Evolutionary conservation across 2,888 invertebrate genomes (phyloP), one percentile per base, ranked within the genome.

Genomic region (Drosophila kuntzei): DNA sequence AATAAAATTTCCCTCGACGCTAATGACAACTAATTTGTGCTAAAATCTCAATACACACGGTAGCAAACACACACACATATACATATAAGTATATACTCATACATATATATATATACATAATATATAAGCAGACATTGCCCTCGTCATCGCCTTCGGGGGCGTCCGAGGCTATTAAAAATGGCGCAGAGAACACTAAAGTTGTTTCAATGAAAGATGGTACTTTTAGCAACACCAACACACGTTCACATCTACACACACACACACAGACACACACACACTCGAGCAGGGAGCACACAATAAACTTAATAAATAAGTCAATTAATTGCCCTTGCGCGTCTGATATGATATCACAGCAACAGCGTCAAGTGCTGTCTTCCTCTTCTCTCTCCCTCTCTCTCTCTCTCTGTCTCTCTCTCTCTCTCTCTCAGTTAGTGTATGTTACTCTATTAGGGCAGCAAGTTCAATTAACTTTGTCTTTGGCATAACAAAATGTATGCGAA

Each of bases 221-320:
- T 70, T 79, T 66, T 44, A 49, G 50, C 63, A 74, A 29, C 59
- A 64, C 50, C 61, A 58, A 34, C 22, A 32, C 51, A 67, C 49
- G 39, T 49, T 36, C 25, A 60, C 8, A 53, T 29, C 41, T 27
- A 46, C 32, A n/a, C 20, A 39, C 16, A 47, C 43, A 29, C 44
- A 34, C 9, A 32, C 22, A 51, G 9, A 47, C 32, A 34, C n/a
- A 46, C 41, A 57, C 18, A 34, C 16, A 51, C 25, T 72, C 32
- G 51, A 63, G 63, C 25, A 36, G 41, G 60, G 43, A 66, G 63
- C 59, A 80, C 71, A 88, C 84, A 86, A 89, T 87, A 89, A 85
- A 85, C 89, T 89, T 89, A 83, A 85, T 85, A 85, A 89, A 85
- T 85, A 85, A 85, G 85, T 89, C 85, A 85, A 85, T 89, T 85